A percentile compares a stretch with the other conserved stretches of the same genome.
phyloP scores from a whole-genome alignment of 2,888 invertebrate genomes.

The Ceriagrion tenellum region DNA sequence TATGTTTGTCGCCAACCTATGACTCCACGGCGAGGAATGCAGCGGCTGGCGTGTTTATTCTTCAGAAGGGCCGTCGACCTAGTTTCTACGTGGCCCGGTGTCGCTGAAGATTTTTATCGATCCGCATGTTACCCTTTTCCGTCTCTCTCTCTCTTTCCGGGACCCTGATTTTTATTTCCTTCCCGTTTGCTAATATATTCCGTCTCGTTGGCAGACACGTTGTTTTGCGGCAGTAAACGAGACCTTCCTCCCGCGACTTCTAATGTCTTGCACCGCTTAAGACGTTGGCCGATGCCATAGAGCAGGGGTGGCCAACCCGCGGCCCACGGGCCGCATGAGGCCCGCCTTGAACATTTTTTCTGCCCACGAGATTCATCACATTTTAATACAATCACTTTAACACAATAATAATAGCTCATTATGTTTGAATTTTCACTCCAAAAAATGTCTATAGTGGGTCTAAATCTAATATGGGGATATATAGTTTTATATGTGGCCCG shows the following conservation, averaged over 20 bases:
- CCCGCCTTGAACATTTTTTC: too few species aligned
- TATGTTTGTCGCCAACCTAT: not conserved
- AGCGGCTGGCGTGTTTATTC: not conserved
- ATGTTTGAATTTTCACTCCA: too few species aligned
- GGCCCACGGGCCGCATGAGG: too few species aligned
- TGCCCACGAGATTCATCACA: too few species aligned
- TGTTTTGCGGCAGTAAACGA: not conserved
- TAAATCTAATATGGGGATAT: too few species aligned
- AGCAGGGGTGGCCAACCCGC: too few species aligned
- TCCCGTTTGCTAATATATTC: not conserved
- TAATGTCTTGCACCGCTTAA: not conserved
- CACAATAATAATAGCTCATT: too few species aligned
- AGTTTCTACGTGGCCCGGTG: constrained; percentile 8
- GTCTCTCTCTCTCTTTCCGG: not conserved
- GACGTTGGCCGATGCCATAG: not conserved
- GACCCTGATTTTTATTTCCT: not conserved
- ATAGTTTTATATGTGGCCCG: too few species aligned
- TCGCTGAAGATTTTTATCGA: not conserved
- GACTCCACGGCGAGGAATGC: not conserved
- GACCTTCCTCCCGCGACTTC: not conserved
- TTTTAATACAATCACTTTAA: too few species aligned
- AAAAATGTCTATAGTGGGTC: too few species aligned
- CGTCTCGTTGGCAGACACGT: not conserved
- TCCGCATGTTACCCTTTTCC: not conserved
- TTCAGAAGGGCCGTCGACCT: not conserved